phyloP scores from a whole-genome alignment of 2,113 vertebrate species.

The Ia io region DNA sequence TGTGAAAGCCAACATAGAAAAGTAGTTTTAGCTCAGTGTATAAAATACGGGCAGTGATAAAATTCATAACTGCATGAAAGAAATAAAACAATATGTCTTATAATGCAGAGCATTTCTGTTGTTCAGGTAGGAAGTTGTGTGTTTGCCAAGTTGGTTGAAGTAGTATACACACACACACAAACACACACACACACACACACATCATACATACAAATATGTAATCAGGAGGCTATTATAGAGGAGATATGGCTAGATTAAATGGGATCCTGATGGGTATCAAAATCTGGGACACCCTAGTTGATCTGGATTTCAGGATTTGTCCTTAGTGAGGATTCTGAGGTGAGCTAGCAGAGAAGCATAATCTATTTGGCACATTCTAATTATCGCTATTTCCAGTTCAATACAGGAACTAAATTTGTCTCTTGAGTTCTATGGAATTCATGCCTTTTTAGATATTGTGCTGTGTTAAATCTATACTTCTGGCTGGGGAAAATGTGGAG shows the following conservation, averaged over 20 bases:
- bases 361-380: neutral
- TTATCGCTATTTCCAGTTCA: slow-evolving; percentile 16
- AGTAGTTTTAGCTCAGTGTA: neutral
- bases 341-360: neutral
- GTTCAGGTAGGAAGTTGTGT: neutral
- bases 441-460: neutral
- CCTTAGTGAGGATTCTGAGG: neutral
- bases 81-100: neutral
- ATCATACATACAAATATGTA: neutral
- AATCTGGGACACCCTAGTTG: neutral
- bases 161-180: neutral
- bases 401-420: neutral
- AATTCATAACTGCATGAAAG: neutral
- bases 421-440: slow-evolving; percentile 20
- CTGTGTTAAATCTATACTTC: neutral
- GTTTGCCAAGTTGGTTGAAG: neutral
- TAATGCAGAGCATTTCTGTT: neutral
- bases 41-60: neutral
- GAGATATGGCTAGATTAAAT: neutral
- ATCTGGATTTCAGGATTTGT: neutral
- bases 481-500: neutral
- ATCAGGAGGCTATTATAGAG: neutral
- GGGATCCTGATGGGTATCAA: neutral
- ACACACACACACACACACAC: neutral
- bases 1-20: neutral